A percentile compares a stretch with the other conserved stretches of the same genome.
phyloP scores from a whole-genome alignment of 2,797 vertebrate species.

The Poeciliopsis presidionis region DNA sequence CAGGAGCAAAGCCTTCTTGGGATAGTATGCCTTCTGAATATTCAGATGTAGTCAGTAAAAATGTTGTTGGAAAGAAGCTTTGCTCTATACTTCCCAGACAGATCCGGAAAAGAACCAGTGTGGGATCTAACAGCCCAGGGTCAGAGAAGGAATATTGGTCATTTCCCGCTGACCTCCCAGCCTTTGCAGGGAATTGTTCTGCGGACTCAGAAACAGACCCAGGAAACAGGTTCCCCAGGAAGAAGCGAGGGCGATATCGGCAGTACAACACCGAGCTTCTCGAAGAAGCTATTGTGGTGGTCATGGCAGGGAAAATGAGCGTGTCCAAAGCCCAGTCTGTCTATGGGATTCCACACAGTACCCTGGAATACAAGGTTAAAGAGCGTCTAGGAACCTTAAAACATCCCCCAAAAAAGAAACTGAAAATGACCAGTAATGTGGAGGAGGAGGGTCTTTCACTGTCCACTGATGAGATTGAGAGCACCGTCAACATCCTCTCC shows the following conservation, averaged over 20 bases:
- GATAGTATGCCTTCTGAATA: constrained; percentile 88
- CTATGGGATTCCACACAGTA: constrained; percentile 99
- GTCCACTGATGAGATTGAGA: constrained; percentile 46
- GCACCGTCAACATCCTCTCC: constrained; percentile 32
- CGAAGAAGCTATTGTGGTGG: constrained; percentile 97
- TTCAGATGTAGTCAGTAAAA: constrained; percentile 85
- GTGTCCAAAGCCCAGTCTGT: constrained; percentile 99
- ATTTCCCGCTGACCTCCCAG: constrained; percentile 89
- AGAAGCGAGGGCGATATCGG: constrained; percentile 97
- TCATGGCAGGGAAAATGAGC: constrained; percentile 99
- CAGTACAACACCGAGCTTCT: constrained; percentile 99
- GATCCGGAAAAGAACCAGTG: constrained; percentile 82
- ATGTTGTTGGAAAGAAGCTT: constrained; percentile 91
- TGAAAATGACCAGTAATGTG: constrained; percentile 88
- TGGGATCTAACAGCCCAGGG: constrained; percentile 80
- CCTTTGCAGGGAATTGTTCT: constrained; percentile 87
- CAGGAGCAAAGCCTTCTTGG: constrained; percentile 88
- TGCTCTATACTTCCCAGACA: constrained; percentile 93
- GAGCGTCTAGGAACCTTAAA: constrained; percentile 98
- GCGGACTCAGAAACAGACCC: constrained; percentile 93
- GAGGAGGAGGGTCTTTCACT: constrained; percentile 75
- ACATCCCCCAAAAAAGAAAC: constrained; percentile 99
- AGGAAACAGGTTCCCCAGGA: constrained; percentile 93
- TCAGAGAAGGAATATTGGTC: constrained; percentile 88
- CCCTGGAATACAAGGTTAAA: constrained; percentile 99